phyloP scores from a whole-genome alignment of 2,113 vertebrate genomes.

The Oncorhynchus gorbuscha region DNA sequence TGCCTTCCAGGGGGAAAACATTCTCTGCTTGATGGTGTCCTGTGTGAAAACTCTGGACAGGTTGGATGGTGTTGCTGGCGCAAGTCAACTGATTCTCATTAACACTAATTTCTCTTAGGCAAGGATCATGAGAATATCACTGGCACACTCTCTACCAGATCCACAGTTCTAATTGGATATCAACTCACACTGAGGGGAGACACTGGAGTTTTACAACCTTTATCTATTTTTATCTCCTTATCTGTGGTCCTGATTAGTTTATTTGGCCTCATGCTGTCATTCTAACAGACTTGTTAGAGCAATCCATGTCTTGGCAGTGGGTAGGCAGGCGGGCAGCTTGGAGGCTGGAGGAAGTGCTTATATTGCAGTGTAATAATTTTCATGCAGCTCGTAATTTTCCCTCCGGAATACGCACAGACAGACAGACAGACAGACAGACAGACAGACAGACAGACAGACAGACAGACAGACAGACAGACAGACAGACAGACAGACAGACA shows the following conservation, averaged over 20 bases:
- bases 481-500: not conserved
- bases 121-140: constrained; percentile 34
- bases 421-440: not conserved
- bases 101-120: not conserved
- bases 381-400: constrained; percentile 34
- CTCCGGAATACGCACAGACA: constrained; percentile 11
- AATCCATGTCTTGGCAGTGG: constrained; percentile 51
- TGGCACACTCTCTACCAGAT: constrained; percentile 1
- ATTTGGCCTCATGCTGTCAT: constrained; percentile 38
- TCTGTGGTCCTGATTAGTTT: constrained; percentile 43
- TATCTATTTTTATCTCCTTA: constrained; percentile 41
- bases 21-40: constrained; percentile 50
- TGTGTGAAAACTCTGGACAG: constrained; percentile 37
- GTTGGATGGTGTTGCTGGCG: constrained; percentile 14
- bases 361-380: constrained; percentile 51
- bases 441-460: not conserved
- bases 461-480: not conserved
- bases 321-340: constrained; percentile 13
- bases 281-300: constrained; percentile 49
- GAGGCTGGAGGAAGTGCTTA: constrained; percentile 33
- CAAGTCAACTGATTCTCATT: not conserved
- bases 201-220: constrained; percentile 24
- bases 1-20: constrained; percentile 10
- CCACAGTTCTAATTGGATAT: constrained; percentile 19
- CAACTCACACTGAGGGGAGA: not conserved